phyloP scores from a whole-genome alignment of 1,140 invertebrate genomes.

The Psix sp. region DNA sequence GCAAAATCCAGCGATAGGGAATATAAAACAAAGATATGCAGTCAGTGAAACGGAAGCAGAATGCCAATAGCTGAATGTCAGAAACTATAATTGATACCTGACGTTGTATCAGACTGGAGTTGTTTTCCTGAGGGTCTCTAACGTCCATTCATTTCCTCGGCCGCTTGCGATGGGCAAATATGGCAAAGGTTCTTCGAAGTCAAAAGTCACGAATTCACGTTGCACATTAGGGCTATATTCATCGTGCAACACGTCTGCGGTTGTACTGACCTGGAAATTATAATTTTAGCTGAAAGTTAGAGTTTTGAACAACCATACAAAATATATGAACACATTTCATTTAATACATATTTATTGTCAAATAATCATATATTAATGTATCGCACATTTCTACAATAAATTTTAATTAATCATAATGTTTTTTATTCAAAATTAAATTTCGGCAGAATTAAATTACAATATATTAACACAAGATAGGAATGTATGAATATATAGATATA shows the following conservation, averaged over 20 bases:
- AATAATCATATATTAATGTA: conserved; percentile 3
- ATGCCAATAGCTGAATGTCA: conserved; percentile 24
- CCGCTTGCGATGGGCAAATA: conserved; percentile 67
- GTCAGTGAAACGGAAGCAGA: conserved; percentile 17
- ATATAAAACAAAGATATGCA: conserved; percentile 45
- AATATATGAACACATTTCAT: conserved; percentile 24
- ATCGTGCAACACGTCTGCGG: conserved; percentile 76
- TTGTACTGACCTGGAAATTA: conserved; percentile 75
- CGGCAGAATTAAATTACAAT: no score
- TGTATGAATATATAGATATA: no score
- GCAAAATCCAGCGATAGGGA: conserved; percentile 9
- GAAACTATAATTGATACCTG: conserved; percentile 62
- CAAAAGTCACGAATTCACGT: conserved; percentile 75
- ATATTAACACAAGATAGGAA: no score
- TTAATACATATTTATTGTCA: conserved; percentile 33
- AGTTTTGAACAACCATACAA: conserved; percentile 40
- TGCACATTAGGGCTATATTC: conserved; percentile 72
- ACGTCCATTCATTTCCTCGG: conserved; percentile 68
- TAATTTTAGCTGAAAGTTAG: conserved; percentile 38
- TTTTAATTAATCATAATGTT: no score
- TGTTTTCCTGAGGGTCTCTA: conserved; percentile 76
- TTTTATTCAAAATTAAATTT: no score
- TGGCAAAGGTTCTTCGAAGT: conserved; percentile 72
- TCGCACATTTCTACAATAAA: no score
- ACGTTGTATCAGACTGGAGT: conserved; percentile 78